Conservation (phyloP, 1,140 invertebrate species). For the Solenopsis invicta region DNA sequence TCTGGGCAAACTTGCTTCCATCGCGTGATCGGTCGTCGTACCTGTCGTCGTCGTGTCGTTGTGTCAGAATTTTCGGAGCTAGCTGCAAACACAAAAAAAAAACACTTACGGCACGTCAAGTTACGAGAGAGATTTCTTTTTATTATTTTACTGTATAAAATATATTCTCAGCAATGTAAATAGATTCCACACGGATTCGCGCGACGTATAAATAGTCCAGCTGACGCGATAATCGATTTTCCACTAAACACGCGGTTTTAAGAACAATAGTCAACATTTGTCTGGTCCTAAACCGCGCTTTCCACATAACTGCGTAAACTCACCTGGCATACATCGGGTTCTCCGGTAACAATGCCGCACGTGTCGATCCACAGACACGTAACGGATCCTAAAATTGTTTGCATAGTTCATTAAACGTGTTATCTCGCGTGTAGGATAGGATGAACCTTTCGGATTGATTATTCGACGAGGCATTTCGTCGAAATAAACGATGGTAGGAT, state of each 20-base stretch:
- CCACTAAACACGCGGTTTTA: background rate
- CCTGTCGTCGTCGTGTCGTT: background rate
- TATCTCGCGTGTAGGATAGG: background rate
- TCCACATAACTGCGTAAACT: conserved; percentile 1
- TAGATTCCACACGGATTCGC: background rate
- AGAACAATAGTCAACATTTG: conserved; percentile 55
- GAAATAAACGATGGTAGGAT: background rate
- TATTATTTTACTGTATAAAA: background rate
- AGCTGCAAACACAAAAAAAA: too few relatives aligned
- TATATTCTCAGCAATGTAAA: background rate
- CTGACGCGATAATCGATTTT: background rate
- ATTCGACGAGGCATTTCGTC: conserved; percentile 42
- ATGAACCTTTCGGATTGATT: conserved; percentile 39
- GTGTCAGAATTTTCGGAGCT: background rate
- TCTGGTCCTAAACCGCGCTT: background rate
- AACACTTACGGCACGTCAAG: background rate
- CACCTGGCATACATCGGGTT: conserved; percentile 11
- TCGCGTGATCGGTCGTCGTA: background rate
- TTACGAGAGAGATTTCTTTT: background rate
- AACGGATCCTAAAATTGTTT: conserved; percentile 54
- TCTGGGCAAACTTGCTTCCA: background rate
- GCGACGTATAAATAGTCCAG: background rate
- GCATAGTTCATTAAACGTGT: conserved; percentile 54
- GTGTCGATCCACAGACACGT: conserved; percentile 15
- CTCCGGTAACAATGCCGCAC: conserved; percentile 14